phyloP scores from a whole-genome alignment of 2,113 vertebrate species.

The Rhabdornis inornatus region DNA sequence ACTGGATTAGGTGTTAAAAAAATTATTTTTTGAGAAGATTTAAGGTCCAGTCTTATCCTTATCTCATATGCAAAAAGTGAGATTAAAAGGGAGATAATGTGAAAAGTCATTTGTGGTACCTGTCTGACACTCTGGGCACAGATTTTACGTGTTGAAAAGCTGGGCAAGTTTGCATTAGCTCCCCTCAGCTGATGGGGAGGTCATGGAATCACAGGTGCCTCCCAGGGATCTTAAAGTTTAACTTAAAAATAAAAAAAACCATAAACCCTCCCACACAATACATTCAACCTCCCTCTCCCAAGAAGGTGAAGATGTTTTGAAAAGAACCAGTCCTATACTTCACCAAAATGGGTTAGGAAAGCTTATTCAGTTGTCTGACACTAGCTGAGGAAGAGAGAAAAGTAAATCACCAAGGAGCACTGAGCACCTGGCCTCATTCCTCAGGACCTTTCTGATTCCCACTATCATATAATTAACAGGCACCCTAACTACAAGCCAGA shows the following conservation, averaged over 20 bases:
- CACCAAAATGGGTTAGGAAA: neutral
- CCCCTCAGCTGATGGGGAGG: neutral
- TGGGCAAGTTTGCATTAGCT: neutral
- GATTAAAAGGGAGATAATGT: neutral
- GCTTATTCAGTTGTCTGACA: neutral
- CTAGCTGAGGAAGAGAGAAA: neutral
- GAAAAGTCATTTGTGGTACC: neutral
- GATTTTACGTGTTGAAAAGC: neutral
- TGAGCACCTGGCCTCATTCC: neutral
- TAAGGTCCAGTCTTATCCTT: neutral
- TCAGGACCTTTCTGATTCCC: neutral
- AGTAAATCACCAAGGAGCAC: neutral
- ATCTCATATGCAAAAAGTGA: neutral
- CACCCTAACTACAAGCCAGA: neutral
- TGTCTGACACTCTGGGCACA: neutral
- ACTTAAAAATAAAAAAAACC: neutral
- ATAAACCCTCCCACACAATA: neutral
- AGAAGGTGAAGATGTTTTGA: neutral
- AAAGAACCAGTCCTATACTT: neutral
- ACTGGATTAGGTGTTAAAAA: neutral
- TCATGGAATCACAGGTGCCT: neutral
- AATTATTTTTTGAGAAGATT: rapidly evolving
- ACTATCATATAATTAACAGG: neutral
- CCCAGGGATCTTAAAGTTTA: neutral
- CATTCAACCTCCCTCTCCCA: neutral